Percentiles rank a stretch among this genome's conserved stretches.
These are phyloP conservation scores for Aradus depressus DNA, from an alignment of 2,888 invertebrate genomes.

Conservation along the genomic window DNA sequence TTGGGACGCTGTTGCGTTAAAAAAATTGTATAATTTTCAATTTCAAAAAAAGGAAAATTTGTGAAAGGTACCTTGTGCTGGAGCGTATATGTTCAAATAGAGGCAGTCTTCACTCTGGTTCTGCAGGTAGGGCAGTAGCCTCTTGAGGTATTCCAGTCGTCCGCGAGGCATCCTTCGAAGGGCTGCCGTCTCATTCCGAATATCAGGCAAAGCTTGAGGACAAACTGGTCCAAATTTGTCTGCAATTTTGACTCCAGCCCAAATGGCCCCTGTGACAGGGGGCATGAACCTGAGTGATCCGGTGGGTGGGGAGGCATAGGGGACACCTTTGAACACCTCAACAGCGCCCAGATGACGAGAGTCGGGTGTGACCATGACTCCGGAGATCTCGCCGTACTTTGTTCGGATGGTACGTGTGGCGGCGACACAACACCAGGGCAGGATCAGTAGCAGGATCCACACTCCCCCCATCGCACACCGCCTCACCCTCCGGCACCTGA, in stretches of 20 bases:
- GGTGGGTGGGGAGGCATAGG: conserved; percentile 85
- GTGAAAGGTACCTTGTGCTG: conserved; percentile 83
- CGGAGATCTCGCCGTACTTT: conserved; percentile 77
- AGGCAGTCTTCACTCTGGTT: conserved; percentile 96
- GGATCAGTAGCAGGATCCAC: conserved; percentile 13
- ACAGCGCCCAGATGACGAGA: conserved; percentile 74
- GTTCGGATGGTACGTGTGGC: conserved; percentile 62
- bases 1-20: no score
- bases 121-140: conserved; percentile 73
- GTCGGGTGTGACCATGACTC: conserved; percentile 72
- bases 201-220: conserved; percentile 79
- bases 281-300: conserved; percentile 90
- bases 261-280: conserved; percentile 83
- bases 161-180: conserved; percentile 78
- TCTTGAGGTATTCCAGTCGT: conserved; percentile 73
- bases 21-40: no score
- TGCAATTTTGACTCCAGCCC: conserved; percentile 80
- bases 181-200: conserved; percentile 67
- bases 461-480: conserved; percentile 28
- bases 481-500: conserved; percentile 17
- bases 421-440: conserved; percentile 47
- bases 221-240: conserved; percentile 84
- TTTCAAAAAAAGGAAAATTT: no score
- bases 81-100: conserved; percentile 92
- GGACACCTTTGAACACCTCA: conserved; percentile 85